These are phyloP conservation scores for Myotis pilosus DNA, from an alignment of 2,797 vertebrate species.

Conservation along the genomic window DNA sequence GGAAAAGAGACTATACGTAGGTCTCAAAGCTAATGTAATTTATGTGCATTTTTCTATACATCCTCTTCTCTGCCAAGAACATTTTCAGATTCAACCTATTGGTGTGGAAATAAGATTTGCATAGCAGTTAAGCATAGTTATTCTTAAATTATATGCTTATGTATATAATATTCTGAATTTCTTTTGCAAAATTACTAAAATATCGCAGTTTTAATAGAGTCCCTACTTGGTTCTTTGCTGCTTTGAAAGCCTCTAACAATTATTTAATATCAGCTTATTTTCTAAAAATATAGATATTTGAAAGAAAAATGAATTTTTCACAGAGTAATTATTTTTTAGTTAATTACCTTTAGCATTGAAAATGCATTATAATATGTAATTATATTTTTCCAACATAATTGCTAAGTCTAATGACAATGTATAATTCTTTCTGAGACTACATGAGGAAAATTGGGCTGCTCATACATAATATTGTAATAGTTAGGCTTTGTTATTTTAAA, in stretches of 20 bases:
- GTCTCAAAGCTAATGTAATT: background rate
- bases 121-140: background rate
- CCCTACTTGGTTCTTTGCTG: slow-evolving; percentile 8
- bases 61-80: background rate
- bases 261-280: background rate
- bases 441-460: slow-evolving; percentile 50
- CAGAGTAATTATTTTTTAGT: slow-evolving; percentile 57
- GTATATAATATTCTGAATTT: background rate
- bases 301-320: slow-evolving; percentile 75
- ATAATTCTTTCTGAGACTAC: slow-evolving; percentile 66
- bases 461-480: slow-evolving; percentile 36
- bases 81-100: background rate
- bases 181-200: background rate
- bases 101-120: background rate
- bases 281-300: background rate
- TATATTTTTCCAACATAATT: slow-evolving; percentile 74
- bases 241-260: background rate
- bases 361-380: slow-evolving; percentile 68
- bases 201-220: background rate
- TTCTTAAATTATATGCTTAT: slow-evolving; percentile 8
- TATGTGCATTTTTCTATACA: background rate
- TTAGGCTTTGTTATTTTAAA: slow-evolving; percentile 47
- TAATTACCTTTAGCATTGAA: slow-evolving; percentile 69
- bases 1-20: background rate
- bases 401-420: slow-evolving; percentile 61